Conservation (phyloP, 2,797 vertebrate genomes). For the Gymnothorax reevesii region DNA sequence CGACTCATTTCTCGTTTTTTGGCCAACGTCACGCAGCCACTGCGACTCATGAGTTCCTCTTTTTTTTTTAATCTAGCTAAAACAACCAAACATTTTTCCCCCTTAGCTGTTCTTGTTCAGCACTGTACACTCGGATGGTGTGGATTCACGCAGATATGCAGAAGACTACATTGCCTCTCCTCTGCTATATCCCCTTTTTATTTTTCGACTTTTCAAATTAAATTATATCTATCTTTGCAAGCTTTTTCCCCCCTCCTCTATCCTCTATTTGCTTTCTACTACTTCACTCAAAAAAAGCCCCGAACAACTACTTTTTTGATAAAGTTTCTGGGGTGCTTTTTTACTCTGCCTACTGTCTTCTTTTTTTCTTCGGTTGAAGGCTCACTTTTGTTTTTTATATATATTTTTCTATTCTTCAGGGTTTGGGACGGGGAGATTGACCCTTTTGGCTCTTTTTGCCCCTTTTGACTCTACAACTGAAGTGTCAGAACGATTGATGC, state of each 20-base stretch:
- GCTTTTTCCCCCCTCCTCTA: constrained; percentile 66
- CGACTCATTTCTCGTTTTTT: constrained; percentile 51
- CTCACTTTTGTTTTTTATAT: constrained; percentile 76
- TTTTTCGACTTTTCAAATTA: constrained; percentile 55
- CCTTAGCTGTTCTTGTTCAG: constrained; percentile 92
- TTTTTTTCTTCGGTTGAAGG: constrained; percentile 67
- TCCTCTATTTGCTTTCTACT: constrained; percentile 81
- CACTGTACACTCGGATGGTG: constrained; percentile 89
- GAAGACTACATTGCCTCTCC: constrained; percentile 76
- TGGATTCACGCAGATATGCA: constrained; percentile 86
- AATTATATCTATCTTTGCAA: constrained; percentile 73
- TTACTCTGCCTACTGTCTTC: constrained; percentile 67
- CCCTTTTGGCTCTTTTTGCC: constrained; percentile 71
- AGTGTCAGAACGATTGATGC: constrained; percentile 79
- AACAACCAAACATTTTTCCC: constrained; percentile 86
- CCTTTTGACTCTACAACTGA: constrained; percentile 75
- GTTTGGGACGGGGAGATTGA: constrained; percentile 67
- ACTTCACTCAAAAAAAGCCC: constrained; percentile 76
- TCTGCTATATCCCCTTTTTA: constrained; percentile 66
- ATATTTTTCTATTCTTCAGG: constrained; percentile 86
- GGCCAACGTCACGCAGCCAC: constrained; percentile 61
- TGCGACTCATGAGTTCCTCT: constrained; percentile 83
- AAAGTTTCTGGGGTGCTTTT: constrained; percentile 82
- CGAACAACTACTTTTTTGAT: constrained; percentile 84
- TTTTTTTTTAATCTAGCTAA: constrained; percentile 89